phyloP scores from a whole-genome alignment of 2,888 invertebrate genomes.

The Diogma glabrata region DNA sequence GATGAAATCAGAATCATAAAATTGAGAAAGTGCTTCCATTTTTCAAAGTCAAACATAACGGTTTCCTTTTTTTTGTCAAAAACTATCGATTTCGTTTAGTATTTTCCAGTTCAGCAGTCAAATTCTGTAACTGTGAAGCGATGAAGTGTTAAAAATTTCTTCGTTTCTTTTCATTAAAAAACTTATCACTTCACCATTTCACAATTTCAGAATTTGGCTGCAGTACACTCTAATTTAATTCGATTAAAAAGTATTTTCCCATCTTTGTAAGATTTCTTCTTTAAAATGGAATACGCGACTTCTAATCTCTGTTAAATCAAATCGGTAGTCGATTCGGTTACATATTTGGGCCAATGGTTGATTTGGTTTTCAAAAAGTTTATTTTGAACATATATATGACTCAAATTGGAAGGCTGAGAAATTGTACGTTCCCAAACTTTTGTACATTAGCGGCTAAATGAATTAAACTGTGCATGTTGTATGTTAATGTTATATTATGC shows the following conservation, averaged over 20 bases:
- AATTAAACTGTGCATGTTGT: conserved; percentile 22
- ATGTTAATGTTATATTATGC: conserved; percentile 16
- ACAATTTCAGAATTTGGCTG: no score
- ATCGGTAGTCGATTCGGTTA: neutral
- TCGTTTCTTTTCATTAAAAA: no score
- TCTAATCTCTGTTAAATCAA: neutral
- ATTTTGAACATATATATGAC: conserved; percentile 16
- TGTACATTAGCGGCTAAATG: conserved; percentile 20
- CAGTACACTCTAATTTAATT: neutral
- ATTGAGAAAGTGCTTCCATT: conserved; percentile 2
- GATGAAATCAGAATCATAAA: neutral
- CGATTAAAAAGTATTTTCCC: conserved; percentile 7
- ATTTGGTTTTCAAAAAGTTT: conserved; percentile 15
- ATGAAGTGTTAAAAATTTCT: no score
- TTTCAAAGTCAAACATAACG: neutral
- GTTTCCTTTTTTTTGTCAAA: conserved; percentile 1
- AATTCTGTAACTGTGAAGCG: no score
- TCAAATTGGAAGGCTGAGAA: conserved; percentile 21
- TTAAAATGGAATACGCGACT: neutral
- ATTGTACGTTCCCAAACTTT: conserved; percentile 18
- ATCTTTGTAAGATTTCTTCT: neutral
- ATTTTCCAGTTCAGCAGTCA: conserved; percentile 1
- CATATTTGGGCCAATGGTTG: conserved; percentile 1
- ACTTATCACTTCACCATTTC: no score
- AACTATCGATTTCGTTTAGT: conserved; percentile 1